These are phyloP conservation scores for Cantharis flavilabris DNA, from an alignment of 2,888 invertebrate genomes.

Conservation along the genomic window DNA sequence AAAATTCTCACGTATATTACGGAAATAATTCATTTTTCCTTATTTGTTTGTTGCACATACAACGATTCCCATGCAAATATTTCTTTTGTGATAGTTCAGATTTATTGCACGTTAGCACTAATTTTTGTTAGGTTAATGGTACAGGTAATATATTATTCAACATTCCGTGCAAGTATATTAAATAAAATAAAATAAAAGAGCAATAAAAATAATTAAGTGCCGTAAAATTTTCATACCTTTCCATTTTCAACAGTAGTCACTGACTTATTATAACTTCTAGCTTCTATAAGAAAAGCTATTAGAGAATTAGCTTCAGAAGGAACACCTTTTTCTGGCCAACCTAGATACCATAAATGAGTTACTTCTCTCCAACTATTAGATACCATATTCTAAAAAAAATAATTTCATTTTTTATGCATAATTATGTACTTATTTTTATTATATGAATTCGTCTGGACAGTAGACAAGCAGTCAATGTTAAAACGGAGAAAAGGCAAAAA, in stretches of 20 bases:
- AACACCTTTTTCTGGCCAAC: slow-evolving; percentile 88
- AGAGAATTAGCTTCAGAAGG: slow-evolving; percentile 83
- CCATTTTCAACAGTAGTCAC: slow-evolving; percentile 11
- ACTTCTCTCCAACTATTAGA: slow-evolving; percentile 86
- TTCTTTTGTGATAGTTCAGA: background rate
- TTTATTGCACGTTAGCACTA: background rate
- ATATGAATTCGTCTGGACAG: no score
- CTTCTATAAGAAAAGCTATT: slow-evolving; percentile 86
- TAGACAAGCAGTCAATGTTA: no score
- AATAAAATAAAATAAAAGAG: background rate
- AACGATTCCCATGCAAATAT: background rate
- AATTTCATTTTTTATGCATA: background rate
- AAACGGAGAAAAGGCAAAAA: no score
- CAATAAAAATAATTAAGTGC: background rate
- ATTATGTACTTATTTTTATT: background rate
- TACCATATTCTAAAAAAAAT: slow-evolving; percentile 65
- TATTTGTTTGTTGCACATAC: no score
- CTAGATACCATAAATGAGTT: slow-evolving; percentile 89
- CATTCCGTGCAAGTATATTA: background rate
- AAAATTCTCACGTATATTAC: no score
- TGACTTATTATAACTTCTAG: slow-evolving; percentile 62
- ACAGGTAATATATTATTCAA: background rate
- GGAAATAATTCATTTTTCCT: no score
- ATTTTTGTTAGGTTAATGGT: background rate
- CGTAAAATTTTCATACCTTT: slow-evolving; percentile 11